These are phyloP conservation scores for Tenthredo notha DNA, from an alignment of 2,888 invertebrate genomes.

Conservation along the genomic window DNA sequence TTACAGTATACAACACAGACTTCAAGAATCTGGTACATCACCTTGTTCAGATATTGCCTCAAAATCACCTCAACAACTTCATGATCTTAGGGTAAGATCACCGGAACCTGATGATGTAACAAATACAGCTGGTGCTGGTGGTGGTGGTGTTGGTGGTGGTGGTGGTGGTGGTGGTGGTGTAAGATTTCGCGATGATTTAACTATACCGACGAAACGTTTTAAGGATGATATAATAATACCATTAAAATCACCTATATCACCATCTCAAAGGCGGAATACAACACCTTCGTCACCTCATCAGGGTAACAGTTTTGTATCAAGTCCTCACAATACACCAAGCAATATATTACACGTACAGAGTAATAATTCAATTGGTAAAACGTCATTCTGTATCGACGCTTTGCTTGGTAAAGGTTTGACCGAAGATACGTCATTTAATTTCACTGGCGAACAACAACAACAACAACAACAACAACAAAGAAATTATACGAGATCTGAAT, in stretches of 20 bases:
- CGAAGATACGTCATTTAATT: not conserved
- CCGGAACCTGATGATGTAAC: slow-evolving; percentile 50
- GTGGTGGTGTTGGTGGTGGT: no score
- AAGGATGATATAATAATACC: not conserved
- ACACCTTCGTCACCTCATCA: slow-evolving; percentile 60
- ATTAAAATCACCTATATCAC: not conserved
- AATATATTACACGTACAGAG: slow-evolving; percentile 49
- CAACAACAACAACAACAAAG: not conserved
- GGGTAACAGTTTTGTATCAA: slow-evolving; percentile 51
- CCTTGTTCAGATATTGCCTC: slow-evolving; percentile 66
- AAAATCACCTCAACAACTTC: slow-evolving; percentile 57
- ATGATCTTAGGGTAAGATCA: slow-evolving; percentile 56
- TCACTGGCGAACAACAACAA: not conserved
- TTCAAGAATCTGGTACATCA: slow-evolving; percentile 65
- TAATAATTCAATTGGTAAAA: slow-evolving; percentile 78
- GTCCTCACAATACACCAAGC: slow-evolving; percentile 52
- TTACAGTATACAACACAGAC: slow-evolving; percentile 65
- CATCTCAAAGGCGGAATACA: not conserved
- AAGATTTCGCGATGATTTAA: slow-evolving; percentile 1
- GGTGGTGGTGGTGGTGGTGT: no score
- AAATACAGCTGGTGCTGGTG: no score
- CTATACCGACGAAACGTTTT: not conserved
- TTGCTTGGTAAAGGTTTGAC: slow-evolving; percentile 84
- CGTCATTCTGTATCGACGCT: slow-evolving; percentile 95
- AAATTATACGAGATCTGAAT: not conserved